phyloP scores from a whole-genome alignment of 1,140 invertebrate genomes.

The Epicauta chinensis region DNA sequence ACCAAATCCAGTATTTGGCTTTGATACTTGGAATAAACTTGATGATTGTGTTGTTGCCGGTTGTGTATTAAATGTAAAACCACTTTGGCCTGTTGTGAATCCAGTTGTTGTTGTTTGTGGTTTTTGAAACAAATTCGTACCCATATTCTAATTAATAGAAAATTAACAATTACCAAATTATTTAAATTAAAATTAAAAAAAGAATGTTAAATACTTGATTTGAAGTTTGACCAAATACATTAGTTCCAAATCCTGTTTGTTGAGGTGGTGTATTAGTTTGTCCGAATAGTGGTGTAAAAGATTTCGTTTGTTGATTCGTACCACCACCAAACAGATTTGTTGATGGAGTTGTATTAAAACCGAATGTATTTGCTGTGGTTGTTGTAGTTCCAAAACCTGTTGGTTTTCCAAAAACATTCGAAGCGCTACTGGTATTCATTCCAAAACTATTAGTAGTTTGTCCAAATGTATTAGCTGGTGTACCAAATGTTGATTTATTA shows the following conservation, averaged over 20 bases:
- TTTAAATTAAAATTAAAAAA: slow-evolving; percentile 4
- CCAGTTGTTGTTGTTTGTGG: slow-evolving; percentile 29
- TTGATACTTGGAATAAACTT: slow-evolving; percentile 35
- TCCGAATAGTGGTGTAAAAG: slow-evolving; percentile 56
- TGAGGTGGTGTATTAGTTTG: slow-evolving; percentile 50
- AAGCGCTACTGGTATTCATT: slow-evolving; percentile 16
- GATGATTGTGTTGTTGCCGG: slow-evolving; percentile 27
- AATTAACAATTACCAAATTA: neutral
- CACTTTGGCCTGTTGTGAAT: slow-evolving; percentile 19
- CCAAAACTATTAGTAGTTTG: slow-evolving; percentile 41
- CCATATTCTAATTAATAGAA: slow-evolving; percentile 21
- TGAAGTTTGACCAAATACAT: slow-evolving; percentile 17
- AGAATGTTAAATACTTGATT: slow-evolving; percentile 16
- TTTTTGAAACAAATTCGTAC: slow-evolving; percentile 28
- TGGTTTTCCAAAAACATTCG: slow-evolving; percentile 40
- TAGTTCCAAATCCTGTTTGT: slow-evolving; percentile 23
- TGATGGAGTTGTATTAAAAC: slow-evolving; percentile 13
- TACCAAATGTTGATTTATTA: slow-evolving; percentile 36
- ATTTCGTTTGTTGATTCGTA: slow-evolving; percentile 24
- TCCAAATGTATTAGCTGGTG: slow-evolving; percentile 33
- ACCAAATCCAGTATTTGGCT: slow-evolving; percentile 46
- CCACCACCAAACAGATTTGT: slow-evolving; percentile 25
- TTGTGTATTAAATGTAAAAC: slow-evolving; percentile 27
- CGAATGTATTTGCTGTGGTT: slow-evolving; percentile 14
- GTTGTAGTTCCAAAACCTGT: slow-evolving; percentile 38